Percentiles rank a stretch among this genome's conserved stretches.
Conservation (phyloP, 1,140 invertebrate species). For the Neuroterus valhalla region DNA sequence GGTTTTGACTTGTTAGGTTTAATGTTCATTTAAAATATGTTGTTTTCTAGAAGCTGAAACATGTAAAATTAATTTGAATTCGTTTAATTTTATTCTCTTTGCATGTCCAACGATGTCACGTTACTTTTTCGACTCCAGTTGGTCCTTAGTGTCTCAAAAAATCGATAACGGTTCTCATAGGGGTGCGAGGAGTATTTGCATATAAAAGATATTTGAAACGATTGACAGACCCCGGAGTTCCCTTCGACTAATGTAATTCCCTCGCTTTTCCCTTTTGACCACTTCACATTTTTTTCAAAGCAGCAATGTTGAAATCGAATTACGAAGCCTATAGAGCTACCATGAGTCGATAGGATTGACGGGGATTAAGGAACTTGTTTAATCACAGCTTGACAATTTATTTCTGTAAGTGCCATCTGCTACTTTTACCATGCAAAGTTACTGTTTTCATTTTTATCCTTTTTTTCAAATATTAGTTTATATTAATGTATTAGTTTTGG, state of each 20-base stretch:
- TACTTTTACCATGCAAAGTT: background rate
- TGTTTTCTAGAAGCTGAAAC: background rate
- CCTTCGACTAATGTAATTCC: slow-evolving; percentile 8
- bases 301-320: slow-evolving; percentile 6
- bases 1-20: background rate
- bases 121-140: background rate
- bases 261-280: background rate
- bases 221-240: slow-evolving; percentile 19
- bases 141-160: background rate
- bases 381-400: slow-evolving; percentile 27
- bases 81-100: background rate
- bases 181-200: slow-evolving; percentile 25
- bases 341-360: slow-evolving; percentile 3
- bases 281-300: slow-evolving; percentile 14
- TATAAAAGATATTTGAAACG: slow-evolving; percentile 31
- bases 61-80: background rate
- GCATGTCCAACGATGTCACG: background rate
- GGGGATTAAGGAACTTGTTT: slow-evolving; percentile 14
- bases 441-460: background rate
- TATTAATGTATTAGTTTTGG: background rate
- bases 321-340: slow-evolving; percentile 5
- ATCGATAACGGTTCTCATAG: slow-evolving; percentile 21
- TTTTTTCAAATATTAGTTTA: background rate
- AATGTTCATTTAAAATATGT: background rate
- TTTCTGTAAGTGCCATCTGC: background rate